These are phyloP conservation scores for Hemibagrus guttatus DNA, from an alignment of 2,797 vertebrate species.

Conservation along the genomic window DNA sequence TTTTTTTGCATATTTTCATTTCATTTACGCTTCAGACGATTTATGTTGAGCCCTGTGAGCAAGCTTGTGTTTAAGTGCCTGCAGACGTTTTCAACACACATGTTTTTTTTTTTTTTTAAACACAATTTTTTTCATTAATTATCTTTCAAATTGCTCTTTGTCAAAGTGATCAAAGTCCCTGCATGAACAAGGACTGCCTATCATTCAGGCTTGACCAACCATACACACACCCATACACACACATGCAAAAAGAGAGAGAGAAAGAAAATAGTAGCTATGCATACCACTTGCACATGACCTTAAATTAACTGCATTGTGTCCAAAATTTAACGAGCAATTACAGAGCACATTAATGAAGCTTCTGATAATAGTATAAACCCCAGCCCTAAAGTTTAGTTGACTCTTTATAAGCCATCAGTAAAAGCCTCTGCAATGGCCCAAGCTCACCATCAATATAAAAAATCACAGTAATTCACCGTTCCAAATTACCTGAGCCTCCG, in stretches of 20 bases:
- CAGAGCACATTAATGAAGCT: conserved; percentile 46
- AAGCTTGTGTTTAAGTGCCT: conserved; percentile 51
- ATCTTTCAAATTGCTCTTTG: conserved; percentile 67
- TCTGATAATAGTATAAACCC: conserved; percentile 47
- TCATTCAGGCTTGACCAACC: not conserved
- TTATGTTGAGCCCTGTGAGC: conserved; percentile 72
- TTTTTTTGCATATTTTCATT: conserved; percentile 56
- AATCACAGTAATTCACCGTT: not conserved
- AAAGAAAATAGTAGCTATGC: not conserved
- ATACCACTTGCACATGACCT: not conserved
- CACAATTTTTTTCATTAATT: conserved; percentile 73
- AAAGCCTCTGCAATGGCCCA: conserved; percentile 21
- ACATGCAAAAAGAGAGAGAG: not conserved
- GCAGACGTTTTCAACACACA: conserved; percentile 75
- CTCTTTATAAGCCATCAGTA: not conserved
- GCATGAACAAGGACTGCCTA: not conserved
- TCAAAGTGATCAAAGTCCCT: not conserved
- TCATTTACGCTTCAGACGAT: conserved; percentile 71
- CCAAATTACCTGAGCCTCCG: conserved; percentile 21
- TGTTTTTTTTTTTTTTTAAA: conserved; percentile 76
- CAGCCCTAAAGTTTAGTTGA: not conserved
- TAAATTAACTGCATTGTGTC: not conserved
- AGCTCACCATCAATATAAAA: not conserved
- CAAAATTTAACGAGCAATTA: conserved; percentile 72
- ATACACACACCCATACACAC: not conserved